Percentiles rank a stretch among this genome's conserved stretches.
Conservation (phyloP, 2,888 invertebrate species). For the Aphodius granarius region DNA sequence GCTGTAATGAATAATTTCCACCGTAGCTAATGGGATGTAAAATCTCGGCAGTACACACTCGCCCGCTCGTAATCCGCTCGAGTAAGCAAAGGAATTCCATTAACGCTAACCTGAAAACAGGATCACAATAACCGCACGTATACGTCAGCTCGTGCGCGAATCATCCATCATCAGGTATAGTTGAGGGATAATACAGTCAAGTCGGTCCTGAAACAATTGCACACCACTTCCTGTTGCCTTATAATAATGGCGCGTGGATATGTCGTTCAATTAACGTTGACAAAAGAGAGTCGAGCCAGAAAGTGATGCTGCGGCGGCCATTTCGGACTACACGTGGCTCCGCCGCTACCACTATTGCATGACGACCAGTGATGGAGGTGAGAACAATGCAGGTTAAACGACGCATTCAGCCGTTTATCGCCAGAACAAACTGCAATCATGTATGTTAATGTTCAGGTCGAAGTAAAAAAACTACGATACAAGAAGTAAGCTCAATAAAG, state of each 20-base stretch:
- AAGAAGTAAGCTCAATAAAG: too few species aligned
- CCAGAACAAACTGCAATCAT: constrained; percentile 6
- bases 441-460: neutral
- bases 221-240: constrained; percentile 26
- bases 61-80: neutral
- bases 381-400: constrained; percentile 25
- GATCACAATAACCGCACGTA: constrained; percentile 3
- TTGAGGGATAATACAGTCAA: constrained; percentile 26
- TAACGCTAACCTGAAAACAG: constrained; percentile 8
- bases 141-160: neutral
- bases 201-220: constrained; percentile 28
- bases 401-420: constrained; percentile 21
- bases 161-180: constrained; percentile 7
- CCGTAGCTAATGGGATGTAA: constrained; percentile 10
- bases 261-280: constrained; percentile 28
- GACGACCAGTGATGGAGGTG: constrained; percentile 16
- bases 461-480: too few species aligned
- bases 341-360: too few species aligned
- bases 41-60: constrained; percentile 4
- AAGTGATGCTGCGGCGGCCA: constrained; percentile 17
- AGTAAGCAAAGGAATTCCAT: constrained; percentile 15
- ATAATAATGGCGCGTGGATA: constrained; percentile 27
- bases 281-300: constrained; percentile 21
- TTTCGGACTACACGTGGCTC: constrained; percentile 15
- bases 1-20: constrained; percentile 1